These are phyloP conservation scores for Aethes cnicana DNA, from an alignment of 2,888 invertebrate species.

Conservation along the genomic window DNA sequence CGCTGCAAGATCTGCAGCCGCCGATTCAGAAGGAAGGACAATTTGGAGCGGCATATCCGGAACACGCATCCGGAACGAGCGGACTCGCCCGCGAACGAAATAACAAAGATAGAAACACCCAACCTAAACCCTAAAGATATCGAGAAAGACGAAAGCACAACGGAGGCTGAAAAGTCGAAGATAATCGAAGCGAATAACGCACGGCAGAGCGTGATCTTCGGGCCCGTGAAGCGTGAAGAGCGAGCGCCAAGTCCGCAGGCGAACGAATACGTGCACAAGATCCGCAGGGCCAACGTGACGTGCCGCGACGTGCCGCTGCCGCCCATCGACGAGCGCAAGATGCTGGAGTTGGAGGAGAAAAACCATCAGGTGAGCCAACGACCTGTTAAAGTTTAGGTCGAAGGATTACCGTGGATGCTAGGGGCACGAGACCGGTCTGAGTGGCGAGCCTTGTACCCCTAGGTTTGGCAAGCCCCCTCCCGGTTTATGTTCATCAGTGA, in stretches of 20 bases:
- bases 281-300: conserved; percentile 64
- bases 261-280: conserved; percentile 72
- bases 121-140: conserved; percentile 63
- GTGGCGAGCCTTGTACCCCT: no score
- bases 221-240: conserved; percentile 45
- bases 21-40: conserved; percentile 89
- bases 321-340: conserved; percentile 68
- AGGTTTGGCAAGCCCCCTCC: no score
- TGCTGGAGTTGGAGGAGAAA: conserved; percentile 55
- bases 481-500: no score
- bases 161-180: conserved; percentile 38
- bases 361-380: conserved; percentile 37
- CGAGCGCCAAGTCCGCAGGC: conserved; percentile 49
- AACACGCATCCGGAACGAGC: conserved; percentile 86
- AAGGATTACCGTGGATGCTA: no score
- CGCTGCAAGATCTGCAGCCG: conserved; percentile 87
- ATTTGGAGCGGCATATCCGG: conserved; percentile 88
- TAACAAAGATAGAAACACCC: conserved; percentile 55
- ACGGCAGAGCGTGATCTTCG: conserved; percentile 74
- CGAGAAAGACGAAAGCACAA: conserved; percentile 16
- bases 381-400: no score
- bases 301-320: conserved; percentile 57
- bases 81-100: no score
- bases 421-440: no score
- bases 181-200: conserved; percentile 74